Evolutionary conservation across 2,113 vertebrate species (phyloP).

Genomic region (Hypocryptadius cinnamomeus): DNA sequence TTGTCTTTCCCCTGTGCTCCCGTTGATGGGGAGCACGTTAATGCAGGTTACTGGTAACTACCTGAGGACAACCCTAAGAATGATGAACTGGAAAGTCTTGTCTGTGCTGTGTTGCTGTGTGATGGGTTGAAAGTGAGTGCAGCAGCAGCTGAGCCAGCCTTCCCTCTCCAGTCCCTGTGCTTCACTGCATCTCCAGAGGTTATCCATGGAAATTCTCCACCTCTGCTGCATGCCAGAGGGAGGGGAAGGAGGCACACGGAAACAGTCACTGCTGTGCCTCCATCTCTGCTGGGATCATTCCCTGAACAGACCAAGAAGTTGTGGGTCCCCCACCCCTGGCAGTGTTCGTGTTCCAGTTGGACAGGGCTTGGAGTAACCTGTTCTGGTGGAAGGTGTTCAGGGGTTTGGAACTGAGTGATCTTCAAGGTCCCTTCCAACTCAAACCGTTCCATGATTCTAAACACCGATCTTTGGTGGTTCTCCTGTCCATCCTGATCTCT

Average conservation of each 20-base stretch:
- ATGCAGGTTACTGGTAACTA: too few species aligned
- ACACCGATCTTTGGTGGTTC: neutral
- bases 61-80: neutral
- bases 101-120: neutral
- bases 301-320: neutral
- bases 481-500: neutral
- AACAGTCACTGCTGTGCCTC: neutral
- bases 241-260: neutral
- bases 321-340: neutral
- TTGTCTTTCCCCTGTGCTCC: neutral
- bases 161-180: neutral
- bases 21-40: neutral
- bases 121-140: neutral
- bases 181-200: neutral
- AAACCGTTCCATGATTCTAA: neutral
- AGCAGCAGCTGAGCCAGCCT: neutral
- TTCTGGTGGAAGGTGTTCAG: neutral
- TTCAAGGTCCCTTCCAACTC: neutral
- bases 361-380: neutral
- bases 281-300: neutral
- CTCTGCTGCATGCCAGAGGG: neutral
- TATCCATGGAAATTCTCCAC: neutral
- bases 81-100: neutral
- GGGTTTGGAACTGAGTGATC: neutral
- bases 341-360: neutral